phyloP scores from a whole-genome alignment of 2,797 vertebrate species.

The Gymnopithys bicolor region DNA sequence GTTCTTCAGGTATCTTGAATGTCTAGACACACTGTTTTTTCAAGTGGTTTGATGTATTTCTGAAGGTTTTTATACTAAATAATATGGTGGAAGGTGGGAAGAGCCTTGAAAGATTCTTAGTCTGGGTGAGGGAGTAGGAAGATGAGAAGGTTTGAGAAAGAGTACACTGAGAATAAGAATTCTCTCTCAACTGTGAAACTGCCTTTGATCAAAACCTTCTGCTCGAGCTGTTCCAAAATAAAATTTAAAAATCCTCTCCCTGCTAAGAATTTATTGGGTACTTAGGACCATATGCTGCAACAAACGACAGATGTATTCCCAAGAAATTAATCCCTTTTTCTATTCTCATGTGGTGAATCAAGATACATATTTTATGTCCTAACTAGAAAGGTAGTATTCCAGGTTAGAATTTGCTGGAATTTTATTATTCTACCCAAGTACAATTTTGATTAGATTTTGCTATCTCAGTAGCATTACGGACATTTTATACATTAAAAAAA shows the following conservation, averaged over 20 bases:
- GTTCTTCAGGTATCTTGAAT: neutral
- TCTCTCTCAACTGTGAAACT: neutral
- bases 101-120: neutral
- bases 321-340: neutral
- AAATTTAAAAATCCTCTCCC: neutral
- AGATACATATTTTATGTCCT: neutral
- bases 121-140: neutral
- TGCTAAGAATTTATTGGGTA: neutral
- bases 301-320: neutral
- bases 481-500: neutral
- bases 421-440: neutral
- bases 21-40: neutral
- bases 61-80: neutral
- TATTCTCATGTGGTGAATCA: neutral
- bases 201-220: neutral
- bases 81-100: neutral
- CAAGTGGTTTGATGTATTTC: neutral
- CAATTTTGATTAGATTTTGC: slow-evolving; percentile 12
- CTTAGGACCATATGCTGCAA: neutral
- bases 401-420: neutral
- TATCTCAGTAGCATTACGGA: neutral
- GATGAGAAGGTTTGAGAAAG: neutral
- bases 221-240: neutral
- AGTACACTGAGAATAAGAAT: neutral
- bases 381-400: neutral